Conservation (phyloP, 2,888 invertebrate species). For the Drosophila percnosoma region DNA sequence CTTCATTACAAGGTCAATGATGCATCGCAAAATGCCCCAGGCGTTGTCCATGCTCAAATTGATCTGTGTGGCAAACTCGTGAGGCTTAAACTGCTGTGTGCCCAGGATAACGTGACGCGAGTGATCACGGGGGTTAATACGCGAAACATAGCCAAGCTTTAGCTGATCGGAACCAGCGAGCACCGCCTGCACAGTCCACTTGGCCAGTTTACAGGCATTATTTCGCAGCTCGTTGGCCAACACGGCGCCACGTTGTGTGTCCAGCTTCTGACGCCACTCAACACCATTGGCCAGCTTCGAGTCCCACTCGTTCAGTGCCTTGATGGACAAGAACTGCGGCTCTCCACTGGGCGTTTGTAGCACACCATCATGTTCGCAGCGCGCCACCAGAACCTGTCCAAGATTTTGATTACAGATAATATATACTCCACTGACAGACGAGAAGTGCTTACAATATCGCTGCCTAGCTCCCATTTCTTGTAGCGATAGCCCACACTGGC, state of each 20-base stretch:
- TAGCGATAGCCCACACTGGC: conserved; percentile 99
- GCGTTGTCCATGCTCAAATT: conserved; percentile 99
- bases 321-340: conserved; percentile 96
- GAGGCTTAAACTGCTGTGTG: conserved; percentile 98
- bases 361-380: conserved; percentile 99
- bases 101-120: conserved; percentile 98
- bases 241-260: conserved; percentile 98
- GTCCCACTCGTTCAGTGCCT: conserved; percentile 99
- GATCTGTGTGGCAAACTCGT: conserved; percentile 99
- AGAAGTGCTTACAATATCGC: conserved; percentile 90
- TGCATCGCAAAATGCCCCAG: conserved; percentile 98
- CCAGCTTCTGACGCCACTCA: conserved; percentile 99
- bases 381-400: conserved; percentile 90
- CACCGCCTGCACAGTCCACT: conserved; percentile 98
- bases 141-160: conserved; percentile 99
- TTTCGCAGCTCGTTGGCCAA: conserved; percentile 99
- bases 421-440: not conserved
- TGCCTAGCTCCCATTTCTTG: conserved; percentile 98
- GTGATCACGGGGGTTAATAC: conserved; percentile 96
- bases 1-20: conserved; percentile 98
- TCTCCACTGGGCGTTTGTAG: conserved; percentile 95
- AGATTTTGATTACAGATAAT: not conserved
- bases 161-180: conserved; percentile 98
- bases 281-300: conserved; percentile 97
- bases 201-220: conserved; percentile 99